These are phyloP conservation scores for Labrus mixtus DNA, from an alignment of 2,113 vertebrate genomes.

Conservation along the genomic window DNA sequence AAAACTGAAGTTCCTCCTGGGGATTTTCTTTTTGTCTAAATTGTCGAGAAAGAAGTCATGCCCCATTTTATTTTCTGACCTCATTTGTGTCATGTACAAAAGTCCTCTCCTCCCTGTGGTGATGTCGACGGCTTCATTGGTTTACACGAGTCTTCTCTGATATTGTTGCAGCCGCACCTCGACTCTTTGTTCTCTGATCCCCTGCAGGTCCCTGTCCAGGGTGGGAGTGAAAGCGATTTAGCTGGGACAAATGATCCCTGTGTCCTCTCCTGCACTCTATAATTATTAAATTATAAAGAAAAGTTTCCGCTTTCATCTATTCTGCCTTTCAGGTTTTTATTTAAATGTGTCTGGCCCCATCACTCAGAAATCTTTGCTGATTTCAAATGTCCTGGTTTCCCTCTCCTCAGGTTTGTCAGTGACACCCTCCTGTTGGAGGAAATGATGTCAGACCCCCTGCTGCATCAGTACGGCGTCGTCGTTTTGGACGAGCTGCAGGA, in stretches of 20 bases:
- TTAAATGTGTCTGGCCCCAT: no score
- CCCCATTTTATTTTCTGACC: background rate
- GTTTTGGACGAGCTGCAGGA: constrained; percentile 94
- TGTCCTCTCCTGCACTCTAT: background rate
- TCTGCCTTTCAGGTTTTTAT: no score
- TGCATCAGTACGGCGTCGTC: constrained; percentile 88
- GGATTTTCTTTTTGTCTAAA: background rate
- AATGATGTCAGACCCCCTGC: constrained; percentile 91
- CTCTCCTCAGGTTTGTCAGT: constrained; percentile 88
- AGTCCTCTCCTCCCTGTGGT: background rate
- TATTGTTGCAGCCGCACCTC: constrained; percentile 34
- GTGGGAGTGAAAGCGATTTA: background rate
- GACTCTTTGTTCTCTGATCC: constrained; percentile 2
- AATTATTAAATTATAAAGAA: background rate
- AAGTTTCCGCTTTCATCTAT: background rate
- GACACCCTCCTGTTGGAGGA: constrained; percentile 93
- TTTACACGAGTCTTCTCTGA: constrained; percentile 31
- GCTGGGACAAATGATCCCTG: constrained; percentile 2
- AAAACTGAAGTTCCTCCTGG: background rate
- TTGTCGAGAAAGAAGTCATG: no score
- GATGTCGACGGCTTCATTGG: background rate
- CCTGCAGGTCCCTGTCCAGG: background rate
- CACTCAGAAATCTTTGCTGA: no score
- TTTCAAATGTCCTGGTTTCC: no score
- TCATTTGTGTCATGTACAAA: background rate